Conservation (phyloP, 1,140 invertebrate species). For the Choristoneura fumiferana region DNA sequence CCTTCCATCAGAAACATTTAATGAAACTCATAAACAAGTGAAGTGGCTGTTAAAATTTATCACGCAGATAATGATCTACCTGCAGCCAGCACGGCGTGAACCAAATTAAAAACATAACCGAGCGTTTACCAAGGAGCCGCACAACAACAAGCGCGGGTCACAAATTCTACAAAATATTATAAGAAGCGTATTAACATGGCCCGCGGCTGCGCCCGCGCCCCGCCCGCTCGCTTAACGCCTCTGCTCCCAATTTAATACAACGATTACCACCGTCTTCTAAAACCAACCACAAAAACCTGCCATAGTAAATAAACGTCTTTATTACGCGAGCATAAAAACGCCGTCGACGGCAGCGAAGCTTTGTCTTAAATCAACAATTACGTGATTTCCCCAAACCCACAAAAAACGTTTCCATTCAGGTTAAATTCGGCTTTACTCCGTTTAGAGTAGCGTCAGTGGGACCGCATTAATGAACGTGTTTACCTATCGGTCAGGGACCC, state of each 20-base stretch:
- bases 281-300: background rate
- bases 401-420: background rate
- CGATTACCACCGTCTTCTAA: conserved; percentile 38
- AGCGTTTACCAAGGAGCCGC: no score
- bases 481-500: conserved; percentile 32
- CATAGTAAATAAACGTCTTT: background rate
- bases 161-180: no score
- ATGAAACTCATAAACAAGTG: conserved; percentile 15
- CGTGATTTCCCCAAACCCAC: background rate
- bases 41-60: conserved; percentile 16
- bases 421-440: no score
- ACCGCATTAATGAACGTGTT: background rate
- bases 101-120: background rate
- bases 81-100: background rate
- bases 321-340: background rate
- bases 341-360: background rate
- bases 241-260: conserved; percentile 45
- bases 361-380: background rate
- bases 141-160: no score
- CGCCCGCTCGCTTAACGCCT: conserved; percentile 48
- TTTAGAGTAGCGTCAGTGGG: background rate
- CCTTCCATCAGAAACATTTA: conserved; percentile 11
- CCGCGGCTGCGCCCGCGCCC: conserved; percentile 1
- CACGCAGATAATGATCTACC: conserved; percentile 8
- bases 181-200: conserved; percentile 7